Percentiles rank a stretch among this genome's conserved stretches.
Conservation (phyloP, 2,113 vertebrate genomes). For the Melanostigma gelatinosum region DNA sequence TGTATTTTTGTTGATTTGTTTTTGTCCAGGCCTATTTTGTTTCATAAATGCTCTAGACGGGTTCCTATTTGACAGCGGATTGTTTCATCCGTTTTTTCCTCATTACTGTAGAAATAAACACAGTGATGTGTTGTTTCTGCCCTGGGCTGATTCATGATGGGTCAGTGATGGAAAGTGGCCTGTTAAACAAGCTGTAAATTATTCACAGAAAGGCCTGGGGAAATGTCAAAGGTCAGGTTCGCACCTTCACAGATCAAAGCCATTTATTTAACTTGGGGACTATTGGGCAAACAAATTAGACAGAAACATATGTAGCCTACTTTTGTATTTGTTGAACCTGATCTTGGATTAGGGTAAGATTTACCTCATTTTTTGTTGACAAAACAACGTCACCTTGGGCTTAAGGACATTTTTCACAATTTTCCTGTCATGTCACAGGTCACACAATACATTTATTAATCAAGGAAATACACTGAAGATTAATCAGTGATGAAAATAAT, state of each 20-base stretch:
- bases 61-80: background rate
- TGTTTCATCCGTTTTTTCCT: conserved; percentile 11
- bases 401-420: background rate
- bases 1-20: background rate
- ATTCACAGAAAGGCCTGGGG: background rate
- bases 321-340: background rate
- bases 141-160: conserved; percentile 31
- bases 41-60: background rate
- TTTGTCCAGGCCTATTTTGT: background rate
- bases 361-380: too few relatives aligned
- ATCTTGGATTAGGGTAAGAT: background rate
- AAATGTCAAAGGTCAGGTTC: conserved; percentile 55
- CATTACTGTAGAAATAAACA: conserved; percentile 30
- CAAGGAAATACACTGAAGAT: background rate
- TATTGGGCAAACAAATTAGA: background rate
- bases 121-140: conserved; percentile 38
- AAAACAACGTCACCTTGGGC: background rate
- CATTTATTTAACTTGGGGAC: background rate
- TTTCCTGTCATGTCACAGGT: background rate
- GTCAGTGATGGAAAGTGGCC: conserved; percentile 30
- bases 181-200: conserved; percentile 27
- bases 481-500: background rate
- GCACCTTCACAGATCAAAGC: background rate
- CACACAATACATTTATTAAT: background rate
- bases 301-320: too few relatives aligned